Base-by-base conservation (phyloP, 2,888 invertebrate species). In the Drosophila pseudotalamancana region DNA sequence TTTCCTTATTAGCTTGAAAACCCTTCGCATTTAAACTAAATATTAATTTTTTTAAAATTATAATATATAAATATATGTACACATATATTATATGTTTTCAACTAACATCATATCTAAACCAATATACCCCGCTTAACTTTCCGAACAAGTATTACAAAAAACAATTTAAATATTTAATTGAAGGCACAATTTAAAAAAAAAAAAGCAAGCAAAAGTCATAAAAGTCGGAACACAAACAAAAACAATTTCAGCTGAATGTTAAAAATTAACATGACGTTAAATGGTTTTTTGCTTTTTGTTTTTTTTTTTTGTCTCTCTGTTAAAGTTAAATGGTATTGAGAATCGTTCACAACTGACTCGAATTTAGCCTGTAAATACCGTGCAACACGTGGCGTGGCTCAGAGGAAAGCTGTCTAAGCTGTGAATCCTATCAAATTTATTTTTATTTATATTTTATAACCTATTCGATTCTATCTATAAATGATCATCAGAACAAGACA, bases 131-230 rank as follows among this genome's bases (percentile, higher is more conserved):
- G 14, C 14, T 29, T 3, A 18, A 0, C 9, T 2, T 0, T 8
- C 19, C 19, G 29, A 29, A 9, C 43, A 18, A 18, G 43, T 31
- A 57, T 64, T n/a, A n/a, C n/a, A 62, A 48, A 79, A 79, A 49
- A 70, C 80, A 79, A 86, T 86, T 86, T 86, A 60, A 86, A 79
- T 83, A 83, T 86, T 86, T 76, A 86, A 80, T 76, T 83, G 70
- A 54, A 25, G 51, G 40, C 62, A 61, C 59, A 61, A 59, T 65
- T 83, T 66, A 56, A 46, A 54, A 60, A 25, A 27, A 25, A 66
- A 51, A 64, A 51, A 59, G 21, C 62, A 71, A 54, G 60, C 55
- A 57, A 80, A 76, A 66, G 51, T 34, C 53, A 45, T 49, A 61
- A 59, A 43, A 43, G 27, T 43, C 29, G 14, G n/a, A 12, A 23